phyloP scores from a whole-genome alignment of 2,113 vertebrate species.

The Clarias magur region DNA sequence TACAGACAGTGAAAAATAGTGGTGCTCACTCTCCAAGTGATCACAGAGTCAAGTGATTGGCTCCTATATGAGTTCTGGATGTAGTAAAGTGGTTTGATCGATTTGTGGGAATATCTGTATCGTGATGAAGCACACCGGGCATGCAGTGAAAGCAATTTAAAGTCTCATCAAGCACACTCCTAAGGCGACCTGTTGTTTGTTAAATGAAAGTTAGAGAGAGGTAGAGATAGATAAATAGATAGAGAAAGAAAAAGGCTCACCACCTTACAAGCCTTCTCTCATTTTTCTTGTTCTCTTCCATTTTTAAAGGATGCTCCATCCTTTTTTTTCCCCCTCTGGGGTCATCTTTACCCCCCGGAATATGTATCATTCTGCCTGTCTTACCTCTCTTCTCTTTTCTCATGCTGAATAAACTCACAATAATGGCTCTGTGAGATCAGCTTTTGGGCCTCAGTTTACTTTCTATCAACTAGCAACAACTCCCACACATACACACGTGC shows the following conservation, averaged over 20 bases:
- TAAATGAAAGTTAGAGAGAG: slow-evolving; percentile 28
- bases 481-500: background rate
- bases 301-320: slow-evolving; percentile 1
- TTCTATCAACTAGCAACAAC: background rate
- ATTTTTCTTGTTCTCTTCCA: background rate
- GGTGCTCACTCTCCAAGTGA: slow-evolving; percentile 21
- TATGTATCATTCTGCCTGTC: background rate
- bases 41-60: slow-evolving; percentile 26
- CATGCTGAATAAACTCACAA: slow-evolving; percentile 29
- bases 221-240: background rate
- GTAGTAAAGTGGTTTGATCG: slow-evolving; percentile 37
- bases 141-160: slow-evolving; percentile 20
- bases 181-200: slow-evolving; percentile 1
- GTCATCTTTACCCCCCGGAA: background rate
- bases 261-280: background rate
- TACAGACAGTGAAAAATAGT: slow-evolving; percentile 48
- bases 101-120: slow-evolving; percentile 29
- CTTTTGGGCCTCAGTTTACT: slow-evolving; percentile 24
- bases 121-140: slow-evolving; percentile 25
- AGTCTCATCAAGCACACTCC: slow-evolving; percentile 11
- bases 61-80: slow-evolving; percentile 26
- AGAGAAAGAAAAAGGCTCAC: background rate
- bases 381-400: background rate
- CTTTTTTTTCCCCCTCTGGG: background rate
- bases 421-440: slow-evolving; percentile 27